Evolutionary conservation across 2,888 invertebrate species (phyloP), one percentile per base, ranked within the genome.

Genomic region (Ophion costatus): DNA sequence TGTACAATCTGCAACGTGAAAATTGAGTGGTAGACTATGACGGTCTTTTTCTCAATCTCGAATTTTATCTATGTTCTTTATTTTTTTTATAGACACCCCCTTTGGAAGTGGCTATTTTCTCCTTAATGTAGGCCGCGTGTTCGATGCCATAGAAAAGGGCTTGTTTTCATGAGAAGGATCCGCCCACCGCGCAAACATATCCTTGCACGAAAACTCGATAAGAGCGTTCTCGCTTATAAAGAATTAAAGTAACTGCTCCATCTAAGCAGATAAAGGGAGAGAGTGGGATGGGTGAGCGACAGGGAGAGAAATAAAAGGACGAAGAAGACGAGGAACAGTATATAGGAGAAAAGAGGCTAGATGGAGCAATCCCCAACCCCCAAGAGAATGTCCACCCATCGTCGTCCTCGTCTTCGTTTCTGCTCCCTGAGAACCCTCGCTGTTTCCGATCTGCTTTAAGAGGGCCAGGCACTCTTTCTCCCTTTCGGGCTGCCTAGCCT

Each of bases 141-240:
- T 71, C 57, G 59, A 59, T 73, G 63, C 63, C 80, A 24, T 57
- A 79, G 66, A 84, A 76, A 84, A 70, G 45, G 82, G 77, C 61
- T 84, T 78, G 22, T 66, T 80, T 85, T 80, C 77, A 74, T 74
- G 29, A 59, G 76, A 61, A 51, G 69, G 57, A 57, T 64, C 33
- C 24, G 70, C 66, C 29, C 38, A 33, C 20, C 24, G 42, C 11
- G 69, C 59, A 56, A 45, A 45, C 66, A 63, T 56, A 81, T 56
- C 29, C 61, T 63, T 56, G 63, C 61, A 64, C 20, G 61, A 67
- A 74, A 89, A 89, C 87, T 89, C 87, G 90, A 90, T 91, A 89
- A 89, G 86, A 87, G 87, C 80, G 87, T 88, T 57, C 89, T 89
- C 85, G 87, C 88, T 90, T 88, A 88, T 90, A 90, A 91, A 90